Conservation (phyloP, 2,888 invertebrate genomes). For the Drosophila diplacantha region DNA sequence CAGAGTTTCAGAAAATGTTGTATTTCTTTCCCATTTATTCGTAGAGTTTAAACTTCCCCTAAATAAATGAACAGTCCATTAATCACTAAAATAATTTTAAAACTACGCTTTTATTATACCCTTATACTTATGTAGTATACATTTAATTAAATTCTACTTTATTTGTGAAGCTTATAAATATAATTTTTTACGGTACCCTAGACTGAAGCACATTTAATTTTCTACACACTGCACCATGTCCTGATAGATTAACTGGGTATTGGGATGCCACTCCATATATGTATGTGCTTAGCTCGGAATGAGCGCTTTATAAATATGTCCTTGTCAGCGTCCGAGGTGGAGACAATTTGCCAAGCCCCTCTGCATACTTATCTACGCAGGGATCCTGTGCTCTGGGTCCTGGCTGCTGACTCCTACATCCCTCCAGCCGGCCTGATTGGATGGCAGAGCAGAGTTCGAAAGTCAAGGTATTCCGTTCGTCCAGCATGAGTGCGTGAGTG, state of each 20-base stretch:
- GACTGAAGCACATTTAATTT: constrained; percentile 59
- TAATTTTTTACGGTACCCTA: constrained; percentile 5
- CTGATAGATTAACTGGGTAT: constrained; percentile 70
- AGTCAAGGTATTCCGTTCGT: constrained; percentile 60
- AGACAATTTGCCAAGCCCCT: constrained; percentile 38
- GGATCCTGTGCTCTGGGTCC: constrained; percentile 4
- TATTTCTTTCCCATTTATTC: background rate
- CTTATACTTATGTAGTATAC: no score
- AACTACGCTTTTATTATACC: no score
- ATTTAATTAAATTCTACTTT: no score
- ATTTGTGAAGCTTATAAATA: no score
- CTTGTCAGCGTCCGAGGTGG: constrained; percentile 51
- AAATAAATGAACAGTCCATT: background rate
- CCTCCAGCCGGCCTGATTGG: constrained; percentile 50
- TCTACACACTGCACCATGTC: constrained; percentile 68
- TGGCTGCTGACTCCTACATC: background rate
- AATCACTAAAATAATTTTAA: background rate
- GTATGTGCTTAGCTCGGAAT: constrained; percentile 40
- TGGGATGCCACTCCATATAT: constrained; percentile 31
- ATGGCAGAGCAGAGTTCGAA: constrained; percentile 54
- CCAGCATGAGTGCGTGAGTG: constrained; percentile 7
- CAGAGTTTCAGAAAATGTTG: no score
- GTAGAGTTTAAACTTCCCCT: background rate
- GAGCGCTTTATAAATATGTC: constrained; percentile 52
- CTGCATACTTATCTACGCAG: constrained; percentile 15